phyloP scores from a whole-genome alignment of 2,888 invertebrate genomes.

The Aphodius granarius region DNA sequence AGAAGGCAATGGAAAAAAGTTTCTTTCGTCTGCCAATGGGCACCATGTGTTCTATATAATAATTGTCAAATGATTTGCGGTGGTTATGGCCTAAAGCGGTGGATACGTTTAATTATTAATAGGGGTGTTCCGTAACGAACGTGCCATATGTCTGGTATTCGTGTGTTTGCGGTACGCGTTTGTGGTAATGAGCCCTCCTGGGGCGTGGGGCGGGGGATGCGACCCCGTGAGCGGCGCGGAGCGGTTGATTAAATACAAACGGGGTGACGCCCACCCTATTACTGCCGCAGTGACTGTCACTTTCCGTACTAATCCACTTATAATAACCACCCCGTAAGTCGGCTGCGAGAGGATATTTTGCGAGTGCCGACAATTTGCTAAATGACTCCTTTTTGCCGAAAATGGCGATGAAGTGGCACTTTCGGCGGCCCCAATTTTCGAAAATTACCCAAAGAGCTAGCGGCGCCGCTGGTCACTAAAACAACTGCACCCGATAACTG shows the following conservation, averaged over 20 bases:
- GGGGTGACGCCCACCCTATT: conserved; percentile 15
- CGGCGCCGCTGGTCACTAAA: not conserved
- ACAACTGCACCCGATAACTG: conserved; percentile 12
- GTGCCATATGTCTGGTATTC: not conserved
- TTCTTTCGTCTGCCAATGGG: not conserved
- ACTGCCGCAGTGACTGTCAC: not conserved
- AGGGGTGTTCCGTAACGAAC: not conserved
- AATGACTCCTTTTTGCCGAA: conserved; percentile 15
- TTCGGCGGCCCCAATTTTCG: conserved; percentile 1
- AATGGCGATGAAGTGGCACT: conserved; percentile 21
- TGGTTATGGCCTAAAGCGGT: not conserved
- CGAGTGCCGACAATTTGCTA: conserved; percentile 16
- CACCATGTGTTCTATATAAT: not conserved
- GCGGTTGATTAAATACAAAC: conserved; percentile 12
- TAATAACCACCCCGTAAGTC: conserved; percentile 18
- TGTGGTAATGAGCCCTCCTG: not conserved
- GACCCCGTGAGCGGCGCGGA: not conserved
- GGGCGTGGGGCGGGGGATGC: not conserved
- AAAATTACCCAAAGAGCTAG: not conserved
- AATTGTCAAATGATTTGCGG: not conserved
- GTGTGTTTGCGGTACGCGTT: not conserved
- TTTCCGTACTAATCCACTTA: conserved; percentile 23
- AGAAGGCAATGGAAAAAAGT: not conserved
- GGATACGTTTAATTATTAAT: not conserved
- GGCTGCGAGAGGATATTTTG: not conserved